Evolutionary conservation across 2,113 vertebrate species (phyloP), one percentile per base, ranked within the genome.

Genomic region (Neolamprologus kungweensis): DNA sequence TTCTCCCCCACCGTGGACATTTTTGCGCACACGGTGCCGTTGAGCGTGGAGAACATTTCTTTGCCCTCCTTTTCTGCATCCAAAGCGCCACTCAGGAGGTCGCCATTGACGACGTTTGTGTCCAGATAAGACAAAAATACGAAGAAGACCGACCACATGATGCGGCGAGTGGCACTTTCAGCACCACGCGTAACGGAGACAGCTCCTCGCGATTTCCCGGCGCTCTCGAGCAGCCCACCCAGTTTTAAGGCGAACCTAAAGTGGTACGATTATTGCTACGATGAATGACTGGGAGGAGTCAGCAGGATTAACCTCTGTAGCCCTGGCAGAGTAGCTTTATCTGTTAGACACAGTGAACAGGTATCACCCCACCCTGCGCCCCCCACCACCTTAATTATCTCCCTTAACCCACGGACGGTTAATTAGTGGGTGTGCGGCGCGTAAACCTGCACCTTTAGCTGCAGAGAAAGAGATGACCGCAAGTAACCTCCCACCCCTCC

Each of bases 101-200:
- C 89, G 2, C 92, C 94, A 58, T 68, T 91, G 26, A 93, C 96
- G 13, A 96, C 80, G 75, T 96, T 94, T 88, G 94, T 94, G 94
- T 96, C 95, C 81, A 96, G 73, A 60, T 95, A 97, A 60, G 95
- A 96, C 94, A 97, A 94, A 58, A 96, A 94, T 35, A 97, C 91
- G 16, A 97, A 95, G 71, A 96, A 85, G 26, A 97, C 91, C 7
- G 96, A 96, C 96, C 96, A 96, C 97, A 97, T 97, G 71, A 87
- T 93, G 82, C 87, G 17, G 83, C 71, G 26, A 80, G 87, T 55
- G 89, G 86, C 86, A 86, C 92, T 93, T 96, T 97, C 96, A 97
- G 97, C 97, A 97, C 97, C 96, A 95, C 94, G 45, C 90, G 86
- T 60, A 54, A 86, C 51, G 86, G 92, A 96, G 97, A 97, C 96